phyloP scores from a whole-genome alignment of 2,888 invertebrate species.

The Tipula confusa region DNA sequence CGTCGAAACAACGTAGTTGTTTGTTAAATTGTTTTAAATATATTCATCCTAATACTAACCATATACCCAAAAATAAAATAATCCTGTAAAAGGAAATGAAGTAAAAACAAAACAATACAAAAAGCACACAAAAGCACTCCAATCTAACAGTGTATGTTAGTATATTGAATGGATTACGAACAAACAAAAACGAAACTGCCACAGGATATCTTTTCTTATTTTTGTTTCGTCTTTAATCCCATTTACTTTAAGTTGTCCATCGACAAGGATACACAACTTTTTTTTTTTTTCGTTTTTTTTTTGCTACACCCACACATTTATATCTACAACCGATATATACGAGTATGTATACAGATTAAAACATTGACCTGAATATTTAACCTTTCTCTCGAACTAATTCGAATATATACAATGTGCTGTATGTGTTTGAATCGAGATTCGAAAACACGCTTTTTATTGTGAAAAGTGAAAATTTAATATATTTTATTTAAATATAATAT shows the following conservation, averaged over 20 bases:
- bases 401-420: neutral
- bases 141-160: neutral
- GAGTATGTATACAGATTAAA: neutral
- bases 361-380: neutral
- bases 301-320: no score
- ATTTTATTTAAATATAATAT: neutral
- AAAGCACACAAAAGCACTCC: neutral
- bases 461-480: neutral
- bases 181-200: neutral
- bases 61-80: no score
- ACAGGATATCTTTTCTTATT: neutral
- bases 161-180: neutral
- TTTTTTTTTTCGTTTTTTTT: neutral
- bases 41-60: neutral
- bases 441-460: neutral
- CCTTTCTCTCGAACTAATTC: neutral
- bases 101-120: neutral
- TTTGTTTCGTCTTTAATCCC: neutral
- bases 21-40: neutral
- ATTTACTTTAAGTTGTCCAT: constrained; percentile 3
- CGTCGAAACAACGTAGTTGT: neutral
- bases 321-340: no score
- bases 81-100: neutral
- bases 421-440: neutral
- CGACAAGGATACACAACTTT: neutral